Percentiles rank a stretch among this genome's conserved stretches.
Conservation (phyloP, 2,888 invertebrate genomes). For the Pheosia tremula region DNA sequence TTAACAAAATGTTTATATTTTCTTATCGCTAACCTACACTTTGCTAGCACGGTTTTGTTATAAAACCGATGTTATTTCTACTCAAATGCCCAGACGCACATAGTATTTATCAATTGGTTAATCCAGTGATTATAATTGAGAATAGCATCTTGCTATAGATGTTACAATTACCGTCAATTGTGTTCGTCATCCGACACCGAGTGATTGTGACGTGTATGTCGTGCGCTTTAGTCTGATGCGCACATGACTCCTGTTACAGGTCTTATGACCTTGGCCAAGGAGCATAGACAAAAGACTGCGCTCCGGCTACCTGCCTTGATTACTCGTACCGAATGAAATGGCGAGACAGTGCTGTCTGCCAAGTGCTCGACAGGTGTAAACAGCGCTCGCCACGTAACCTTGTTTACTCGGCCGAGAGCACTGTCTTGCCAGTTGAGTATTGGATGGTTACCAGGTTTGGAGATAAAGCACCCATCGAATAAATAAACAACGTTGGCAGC, state of each 20-base stretch:
- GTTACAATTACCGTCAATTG: conserved; percentile 7
- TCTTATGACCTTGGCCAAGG: too few relatives aligned
- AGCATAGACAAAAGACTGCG: too few relatives aligned
- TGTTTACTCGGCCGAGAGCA: too few relatives aligned
- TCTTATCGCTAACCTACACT: not conserved
- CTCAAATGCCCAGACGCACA: not conserved
- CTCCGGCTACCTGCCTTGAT: too few relatives aligned
- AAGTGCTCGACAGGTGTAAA: too few relatives aligned
- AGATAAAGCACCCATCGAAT: too few relatives aligned
- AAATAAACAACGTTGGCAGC: too few relatives aligned
- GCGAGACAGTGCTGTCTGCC: too few relatives aligned
- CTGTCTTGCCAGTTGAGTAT: too few relatives aligned
- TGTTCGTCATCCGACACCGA: conserved; percentile 9
- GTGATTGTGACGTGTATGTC: not conserved
- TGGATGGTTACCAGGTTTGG: too few relatives aligned
- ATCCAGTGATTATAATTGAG: not conserved
- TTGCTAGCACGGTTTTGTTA: not conserved
- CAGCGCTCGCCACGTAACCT: too few relatives aligned
- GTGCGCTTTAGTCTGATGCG: not conserved
- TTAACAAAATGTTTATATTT: conserved; percentile 1
- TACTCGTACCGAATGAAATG: too few relatives aligned
- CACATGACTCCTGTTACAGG: not conserved
- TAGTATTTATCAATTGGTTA: not conserved
- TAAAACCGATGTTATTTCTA: not conserved
- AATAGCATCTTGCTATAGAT: not conserved